These are phyloP conservation scores for Megaustenia siamemsis DNA, from an alignment of 2,888 invertebrate genomes.

Conservation along the genomic window DNA sequence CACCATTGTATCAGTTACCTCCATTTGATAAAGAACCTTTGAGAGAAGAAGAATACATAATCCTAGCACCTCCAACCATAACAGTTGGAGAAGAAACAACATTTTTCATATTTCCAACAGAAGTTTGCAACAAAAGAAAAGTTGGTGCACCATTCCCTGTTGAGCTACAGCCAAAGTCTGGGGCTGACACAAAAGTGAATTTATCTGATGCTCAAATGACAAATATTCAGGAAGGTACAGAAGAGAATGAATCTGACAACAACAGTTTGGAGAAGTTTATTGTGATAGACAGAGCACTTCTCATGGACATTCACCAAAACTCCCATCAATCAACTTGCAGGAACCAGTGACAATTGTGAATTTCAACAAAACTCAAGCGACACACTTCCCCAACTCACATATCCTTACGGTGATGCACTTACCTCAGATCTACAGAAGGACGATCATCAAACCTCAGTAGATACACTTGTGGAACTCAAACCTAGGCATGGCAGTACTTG, in stretches of 20 bases:
- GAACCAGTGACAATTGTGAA: not conserved
- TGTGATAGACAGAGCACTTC: not conserved
- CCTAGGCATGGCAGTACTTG: not conserved
- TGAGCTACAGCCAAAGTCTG: not conserved
- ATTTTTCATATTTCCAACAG: not conserved
- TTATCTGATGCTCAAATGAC: not conserved
- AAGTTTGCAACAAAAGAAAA: too few relatives aligned
- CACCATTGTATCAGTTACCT: not conserved
- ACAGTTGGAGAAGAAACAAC: not conserved
- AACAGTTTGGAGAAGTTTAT: not conserved
- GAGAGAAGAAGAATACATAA: conserved; percentile 20
- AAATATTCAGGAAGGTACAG: not conserved
- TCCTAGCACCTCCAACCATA: not conserved
- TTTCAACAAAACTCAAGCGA: not conserved
- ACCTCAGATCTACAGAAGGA: not conserved
- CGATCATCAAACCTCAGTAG: not conserved
- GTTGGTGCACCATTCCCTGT: not conserved
- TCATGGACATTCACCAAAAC: not conserved
- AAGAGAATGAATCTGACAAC: not conserved
- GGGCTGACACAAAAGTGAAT: too few relatives aligned
- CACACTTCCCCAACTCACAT: not conserved
- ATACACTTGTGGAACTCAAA: not conserved
- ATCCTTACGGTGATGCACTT: not conserved
- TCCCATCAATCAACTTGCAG: not conserved
- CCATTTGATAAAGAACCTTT: conserved; percentile 22